Conservation (phyloP, 1,140 invertebrate genomes). For the Manduca sexta region DNA sequence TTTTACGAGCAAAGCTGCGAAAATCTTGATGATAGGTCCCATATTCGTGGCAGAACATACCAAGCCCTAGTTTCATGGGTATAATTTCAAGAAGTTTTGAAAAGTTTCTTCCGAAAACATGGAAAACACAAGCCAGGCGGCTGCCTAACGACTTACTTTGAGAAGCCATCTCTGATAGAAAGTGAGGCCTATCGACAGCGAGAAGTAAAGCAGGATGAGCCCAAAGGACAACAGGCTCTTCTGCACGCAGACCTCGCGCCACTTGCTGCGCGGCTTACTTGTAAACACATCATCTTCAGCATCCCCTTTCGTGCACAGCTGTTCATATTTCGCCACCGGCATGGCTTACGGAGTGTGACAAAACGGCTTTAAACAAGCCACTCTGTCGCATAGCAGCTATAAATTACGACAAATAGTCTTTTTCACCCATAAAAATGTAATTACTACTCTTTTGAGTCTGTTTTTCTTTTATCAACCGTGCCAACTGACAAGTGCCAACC, state of each 20-base stretch:
- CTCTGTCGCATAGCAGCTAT: constrained; percentile 39
- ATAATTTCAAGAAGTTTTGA: too few relatives aligned
- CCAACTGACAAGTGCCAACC: too few relatives aligned
- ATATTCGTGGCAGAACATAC: too few relatives aligned
- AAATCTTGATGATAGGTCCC: too few relatives aligned
- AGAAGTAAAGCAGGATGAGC: constrained; percentile 88
- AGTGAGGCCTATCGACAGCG: constrained; percentile 94
- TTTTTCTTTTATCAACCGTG: too few relatives aligned
- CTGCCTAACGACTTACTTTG: constrained; percentile 81
- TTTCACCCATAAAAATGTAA: not conserved
- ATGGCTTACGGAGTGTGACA: constrained; percentile 28
- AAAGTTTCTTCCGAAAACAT: too few relatives aligned
- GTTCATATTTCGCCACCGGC: constrained; percentile 65
- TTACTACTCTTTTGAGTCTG: not conserved
- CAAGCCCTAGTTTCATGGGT: too few relatives aligned
- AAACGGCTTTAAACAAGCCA: not conserved
- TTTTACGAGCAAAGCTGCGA: too few relatives aligned
- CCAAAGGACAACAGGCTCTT: constrained; percentile 54
- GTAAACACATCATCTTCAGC: constrained; percentile 52
- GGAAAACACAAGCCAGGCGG: too few relatives aligned
- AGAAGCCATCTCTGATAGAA: constrained; percentile 97
- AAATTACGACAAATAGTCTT: constrained; percentile 14
- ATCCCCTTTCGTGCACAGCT: constrained; percentile 61
- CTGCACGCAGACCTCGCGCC: constrained; percentile 53
- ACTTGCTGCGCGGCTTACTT: constrained; percentile 48